Conservation (phyloP, 2,797 vertebrate species). For the Protonibea diacanthus region DNA sequence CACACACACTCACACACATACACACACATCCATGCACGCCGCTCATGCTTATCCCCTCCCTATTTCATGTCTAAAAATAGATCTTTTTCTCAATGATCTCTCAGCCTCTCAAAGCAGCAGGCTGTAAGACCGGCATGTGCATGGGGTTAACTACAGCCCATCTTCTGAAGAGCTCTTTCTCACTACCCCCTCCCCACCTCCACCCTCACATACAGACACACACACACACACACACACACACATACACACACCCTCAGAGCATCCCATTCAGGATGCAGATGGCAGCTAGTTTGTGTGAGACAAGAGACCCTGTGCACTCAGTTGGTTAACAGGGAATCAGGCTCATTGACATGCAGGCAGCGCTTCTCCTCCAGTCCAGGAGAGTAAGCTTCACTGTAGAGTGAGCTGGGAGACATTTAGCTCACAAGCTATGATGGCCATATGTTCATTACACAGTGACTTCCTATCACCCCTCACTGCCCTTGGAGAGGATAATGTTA, state of each 20-base stretch:
- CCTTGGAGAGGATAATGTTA: slow-evolving; percentile 61
- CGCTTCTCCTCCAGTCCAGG: slow-evolving; percentile 65
- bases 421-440: slow-evolving; percentile 63
- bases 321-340: slow-evolving; percentile 70
- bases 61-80: slow-evolving; percentile 81
- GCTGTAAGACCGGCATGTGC: slow-evolving; percentile 73
- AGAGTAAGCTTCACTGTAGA: slow-evolving; percentile 56
- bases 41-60: slow-evolving; percentile 68
- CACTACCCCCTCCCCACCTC: slow-evolving; percentile 15
- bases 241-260: slow-evolving; percentile 47
- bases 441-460: slow-evolving; percentile 65
- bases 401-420: slow-evolving; percentile 52
- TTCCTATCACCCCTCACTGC: slow-evolving; percentile 51
- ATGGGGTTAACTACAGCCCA: slow-evolving; percentile 73
- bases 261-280: slow-evolving; percentile 84
- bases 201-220: slow-evolving; percentile 6
- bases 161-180: slow-evolving; percentile 66
- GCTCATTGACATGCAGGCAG: slow-evolving; percentile 82
- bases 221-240: slow-evolving; percentile 27
- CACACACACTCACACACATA: slow-evolving; percentile 31
- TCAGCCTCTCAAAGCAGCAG: slow-evolving; percentile 72
- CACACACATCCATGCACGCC: slow-evolving; percentile 22
- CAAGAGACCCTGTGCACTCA: slow-evolving; percentile 72
- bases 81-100: slow-evolving; percentile 80
- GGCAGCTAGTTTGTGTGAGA: slow-evolving; percentile 80